Base-by-base conservation (phyloP, 1,140 invertebrate species). In the Ptiloglossa arizonensis region DNA sequence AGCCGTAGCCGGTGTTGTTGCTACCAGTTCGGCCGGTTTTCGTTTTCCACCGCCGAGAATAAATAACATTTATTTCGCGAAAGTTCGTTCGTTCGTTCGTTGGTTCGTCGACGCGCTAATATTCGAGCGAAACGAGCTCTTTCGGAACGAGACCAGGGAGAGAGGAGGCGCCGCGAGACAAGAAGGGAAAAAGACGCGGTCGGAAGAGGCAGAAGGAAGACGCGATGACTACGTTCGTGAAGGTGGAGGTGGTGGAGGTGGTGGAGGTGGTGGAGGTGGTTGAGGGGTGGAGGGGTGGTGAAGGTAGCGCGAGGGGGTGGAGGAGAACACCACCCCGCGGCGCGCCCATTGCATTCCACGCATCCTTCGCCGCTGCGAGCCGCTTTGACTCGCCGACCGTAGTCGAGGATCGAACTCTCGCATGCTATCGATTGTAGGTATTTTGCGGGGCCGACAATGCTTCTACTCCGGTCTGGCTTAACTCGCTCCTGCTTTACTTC, bases 281-380 rank as follows among this genome's bases (percentile, higher is more conserved):
- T n/a, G n/a, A n/a, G n/a, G n/a, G n/a, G n/a, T n/a, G n/a, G n/a
- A n/a, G n/a, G n/a, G n/a, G n/a, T n/a, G n/a, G n/a, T n/a, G 73
- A 52, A 56, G 29, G 6, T 13, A 46, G 35, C 24, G 6, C 48
- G 68, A 56, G 57, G 32, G n/a, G 62, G 44, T 9, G 29, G 48
- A 41, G 64, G 66, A 67, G 68, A 60, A 69, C 70, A 78, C 24
- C 77, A 76, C 79, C 79, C 63, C 54, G 62, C 72, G 88, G 88
- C 89, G 88, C 89, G 88, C 88, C 89, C 89, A 89, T 85, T 85
- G 85, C 89, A 91, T 91, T 91, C 89, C 88, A 88, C 80, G 80
- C 89, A 88, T 89, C 88, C 64, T 88, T 88, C 70, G 87, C 74
- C 82, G 82, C 59, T 86, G 86, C 86, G 46, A 66, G 29, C 54